phyloP scores from a whole-genome alignment of 2,797 vertebrate genomes.

The Xiphophorus birchmanni region DNA sequence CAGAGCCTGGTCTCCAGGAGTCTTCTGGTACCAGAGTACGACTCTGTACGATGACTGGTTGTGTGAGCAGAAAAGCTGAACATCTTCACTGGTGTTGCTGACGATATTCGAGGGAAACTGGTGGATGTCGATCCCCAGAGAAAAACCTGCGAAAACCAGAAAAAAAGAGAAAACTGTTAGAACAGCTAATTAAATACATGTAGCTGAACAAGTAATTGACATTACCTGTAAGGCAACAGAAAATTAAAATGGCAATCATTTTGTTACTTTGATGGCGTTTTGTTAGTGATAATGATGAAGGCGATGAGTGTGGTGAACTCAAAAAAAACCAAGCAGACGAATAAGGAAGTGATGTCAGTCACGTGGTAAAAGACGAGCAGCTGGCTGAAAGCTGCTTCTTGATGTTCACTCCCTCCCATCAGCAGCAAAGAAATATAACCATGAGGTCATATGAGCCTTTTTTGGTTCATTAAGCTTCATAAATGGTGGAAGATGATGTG shows the following conservation, averaged over 20 bases:
- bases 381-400: neutral
- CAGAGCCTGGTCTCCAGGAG: neutral
- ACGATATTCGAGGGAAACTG: constrained; percentile 36
- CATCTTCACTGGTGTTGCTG: fast-evolving
- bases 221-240: constrained; percentile 6
- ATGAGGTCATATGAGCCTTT: neutral
- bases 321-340: neutral
- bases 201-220: fast-evolving
- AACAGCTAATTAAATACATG: neutral
- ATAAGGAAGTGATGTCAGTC: constrained; percentile 20
- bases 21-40: constrained; percentile 51
- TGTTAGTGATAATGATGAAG: neutral
- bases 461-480: neutral
- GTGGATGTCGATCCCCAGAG: constrained; percentile 28
- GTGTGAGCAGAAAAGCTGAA: constrained; percentile 38
- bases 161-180: too few relatives aligned
- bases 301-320: neutral
- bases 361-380: constrained; percentile 11
- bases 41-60: constrained; percentile 8
- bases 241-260: constrained; percentile 10
- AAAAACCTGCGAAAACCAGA: constrained; percentile 26
- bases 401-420: neutral
- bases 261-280: neutral
- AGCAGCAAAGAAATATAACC: neutral
- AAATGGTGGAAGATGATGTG: neutral